phyloP scores from a whole-genome alignment of 1,140 invertebrate genomes.

The Heliconius hewitsoni region DNA sequence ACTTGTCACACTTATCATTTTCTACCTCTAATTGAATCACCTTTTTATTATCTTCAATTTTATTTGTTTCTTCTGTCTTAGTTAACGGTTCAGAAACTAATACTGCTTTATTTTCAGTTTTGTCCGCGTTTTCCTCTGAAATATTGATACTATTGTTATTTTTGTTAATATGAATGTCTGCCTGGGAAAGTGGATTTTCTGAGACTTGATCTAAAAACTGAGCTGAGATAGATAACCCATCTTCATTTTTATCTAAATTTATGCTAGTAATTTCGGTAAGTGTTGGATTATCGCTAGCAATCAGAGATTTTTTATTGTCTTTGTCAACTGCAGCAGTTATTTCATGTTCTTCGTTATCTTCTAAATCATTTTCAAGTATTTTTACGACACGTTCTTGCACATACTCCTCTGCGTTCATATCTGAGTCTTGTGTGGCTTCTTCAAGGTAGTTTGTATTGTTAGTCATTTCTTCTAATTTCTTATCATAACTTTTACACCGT shows the following conservation, averaged over 20 bases:
- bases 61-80: not conserved
- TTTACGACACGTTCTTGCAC: conserved; percentile 28
- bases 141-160: not conserved
- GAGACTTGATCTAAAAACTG: not conserved
- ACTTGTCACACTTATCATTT: not conserved
- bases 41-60: not conserved
- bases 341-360: conserved; percentile 25
- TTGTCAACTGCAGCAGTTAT: not conserved
- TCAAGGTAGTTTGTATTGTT: not conserved
- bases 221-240: not conserved
- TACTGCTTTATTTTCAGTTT: not conserved
- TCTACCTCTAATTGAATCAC: not conserved
- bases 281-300: not conserved
- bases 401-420: conserved; percentile 20
- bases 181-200: not conserved
- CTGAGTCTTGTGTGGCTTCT: not conserved
- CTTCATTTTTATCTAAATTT: not conserved
- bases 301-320: not conserved
- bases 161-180: not conserved
- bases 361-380: conserved; percentile 21
- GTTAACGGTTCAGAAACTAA: not conserved
- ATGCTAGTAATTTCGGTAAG: not conserved
- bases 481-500: conserved; percentile 50
- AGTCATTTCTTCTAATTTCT: conserved; percentile 28
- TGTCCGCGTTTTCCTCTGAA: not conserved